A percentile compares a stretch with the other conserved stretches of the same genome.
Evolutionary conservation across 2,113 vertebrate species (phyloP).

Genomic region (Eretmochelys imbricata): DNA sequence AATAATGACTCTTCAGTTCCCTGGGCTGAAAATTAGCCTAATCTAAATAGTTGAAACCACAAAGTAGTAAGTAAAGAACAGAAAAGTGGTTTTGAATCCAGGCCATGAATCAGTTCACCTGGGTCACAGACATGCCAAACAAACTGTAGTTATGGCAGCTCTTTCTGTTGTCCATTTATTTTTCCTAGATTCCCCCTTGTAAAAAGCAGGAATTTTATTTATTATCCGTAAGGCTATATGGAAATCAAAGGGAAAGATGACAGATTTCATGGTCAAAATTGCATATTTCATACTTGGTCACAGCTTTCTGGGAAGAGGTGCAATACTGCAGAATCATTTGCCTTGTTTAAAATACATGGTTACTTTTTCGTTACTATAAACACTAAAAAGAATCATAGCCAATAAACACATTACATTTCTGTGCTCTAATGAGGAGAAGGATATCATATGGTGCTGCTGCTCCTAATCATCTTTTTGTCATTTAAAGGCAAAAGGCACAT

Average conservation of each 20-base stretch:
- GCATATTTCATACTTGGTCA: not conserved
- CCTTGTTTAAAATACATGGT: not conserved
- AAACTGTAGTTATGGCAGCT: slow-evolving; percentile 4
- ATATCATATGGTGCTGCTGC: not conserved
- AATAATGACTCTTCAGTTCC: slow-evolving; percentile 52
- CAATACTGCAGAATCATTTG: slow-evolving; percentile 15
- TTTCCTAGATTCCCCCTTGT: not conserved
- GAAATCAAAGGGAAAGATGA: slow-evolving; percentile 41
- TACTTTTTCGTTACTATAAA: slow-evolving; percentile 3
- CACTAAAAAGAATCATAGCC: not conserved
- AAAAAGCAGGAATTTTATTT: slow-evolving; percentile 24
- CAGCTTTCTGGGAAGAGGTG: not conserved
- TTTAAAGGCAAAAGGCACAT: not conserved
- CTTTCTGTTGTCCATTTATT: not conserved
- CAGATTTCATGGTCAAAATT: not conserved
- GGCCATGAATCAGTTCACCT: slow-evolving; percentile 53
- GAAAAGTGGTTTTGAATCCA: slow-evolving; percentile 51
- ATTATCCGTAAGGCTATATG: not conserved
- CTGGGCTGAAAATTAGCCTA: slow-evolving; percentile 56
- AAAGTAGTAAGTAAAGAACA: slow-evolving; percentile 10
- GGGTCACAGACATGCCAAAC: not conserved
- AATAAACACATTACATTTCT: not conserved
- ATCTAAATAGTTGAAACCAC: slow-evolving; percentile 54
- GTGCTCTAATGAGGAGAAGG: not conserved
- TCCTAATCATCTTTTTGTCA: not conserved